Evolutionary conservation across 2,797 vertebrate genomes (phyloP), one percentile per base, ranked within the genome.

Genomic region (Neomorphus geoffroyi): DNA sequence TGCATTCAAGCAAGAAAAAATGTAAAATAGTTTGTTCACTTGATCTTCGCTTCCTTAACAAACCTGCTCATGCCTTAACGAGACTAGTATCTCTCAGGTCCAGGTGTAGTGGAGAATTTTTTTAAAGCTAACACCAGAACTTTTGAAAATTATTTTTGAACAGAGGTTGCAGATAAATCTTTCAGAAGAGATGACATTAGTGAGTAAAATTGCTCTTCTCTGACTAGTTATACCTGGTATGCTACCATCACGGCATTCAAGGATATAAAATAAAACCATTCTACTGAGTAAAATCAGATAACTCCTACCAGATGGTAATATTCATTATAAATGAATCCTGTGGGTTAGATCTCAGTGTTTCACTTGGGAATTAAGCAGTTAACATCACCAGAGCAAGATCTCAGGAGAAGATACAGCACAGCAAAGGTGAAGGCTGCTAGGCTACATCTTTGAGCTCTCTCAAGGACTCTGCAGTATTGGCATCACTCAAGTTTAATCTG

Each of bases 361-460:
- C 72, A 66, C 41, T 65, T 78, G 78, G 80, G 39, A 94, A 74
- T 92, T 71, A 86, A 94, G 74, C 45, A 81, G 89, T 88, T 95
- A 92, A 88, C 41, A 91, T 48, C 64, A 93, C 5, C 45, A 86
- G 61, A 62, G 14, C 26, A 85, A 90, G 46, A 93, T 65, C 48
- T 85, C 62, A 92, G 87, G 43, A 81, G 23, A 24, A 83, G 45
- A 83, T 37, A 45, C 15, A 82, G 67, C 41, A 83, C 24, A 93
- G 65, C 41, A 95, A 92, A 95, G 75, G 91, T 82, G 65, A 92
- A 89, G 54, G 45, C 62, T 94, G 43, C 54, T 53, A 61, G 50
- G 78, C 77, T 92, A 12, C 54, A 74, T 80, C 72, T 95, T 50
- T 91, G 90, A 95, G 93, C 89, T 86, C 88, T 82, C 72, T 79